These are phyloP conservation scores for Apeltes quadracus DNA, from an alignment of 2,113 vertebrate genomes.

Conservation along the genomic window DNA sequence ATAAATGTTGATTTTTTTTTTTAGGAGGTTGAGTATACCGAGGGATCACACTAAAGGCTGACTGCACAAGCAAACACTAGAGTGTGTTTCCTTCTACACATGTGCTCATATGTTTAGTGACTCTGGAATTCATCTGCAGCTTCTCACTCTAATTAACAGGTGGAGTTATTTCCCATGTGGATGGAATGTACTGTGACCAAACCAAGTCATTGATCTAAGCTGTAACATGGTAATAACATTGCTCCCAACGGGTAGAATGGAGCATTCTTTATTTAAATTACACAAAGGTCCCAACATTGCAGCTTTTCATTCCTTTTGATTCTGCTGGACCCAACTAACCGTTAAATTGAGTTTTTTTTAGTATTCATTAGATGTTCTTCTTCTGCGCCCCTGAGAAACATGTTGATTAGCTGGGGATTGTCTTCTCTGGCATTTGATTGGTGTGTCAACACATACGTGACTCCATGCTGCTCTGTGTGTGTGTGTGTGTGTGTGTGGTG, in stretches of 20 bases:
- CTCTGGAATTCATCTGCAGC: background rate
- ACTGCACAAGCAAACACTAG: background rate
- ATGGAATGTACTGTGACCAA: conserved; percentile 60
- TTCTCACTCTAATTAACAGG: conserved; percentile 55
- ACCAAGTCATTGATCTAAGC: conserved; percentile 48
- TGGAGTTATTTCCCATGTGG: conserved; percentile 55
- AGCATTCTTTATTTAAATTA: conserved; percentile 68
- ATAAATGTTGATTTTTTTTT: no score
- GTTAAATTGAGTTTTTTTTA: conserved; percentile 43
- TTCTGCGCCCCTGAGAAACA: conserved; percentile 1
- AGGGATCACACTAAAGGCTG: background rate
- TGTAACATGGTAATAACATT: conserved; percentile 63
- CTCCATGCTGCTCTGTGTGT: conserved; percentile 12
- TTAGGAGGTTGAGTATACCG: background rate
- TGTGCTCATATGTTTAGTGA: conserved; percentile 4
- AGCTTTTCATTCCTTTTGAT: conserved; percentile 5
- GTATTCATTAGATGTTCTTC: conserved; percentile 38
- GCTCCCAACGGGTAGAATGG: conserved; percentile 61
- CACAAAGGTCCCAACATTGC: conserved; percentile 33
- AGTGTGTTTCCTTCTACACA: background rate
- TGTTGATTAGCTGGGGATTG: conserved; percentile 26
- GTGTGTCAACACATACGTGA: conserved; percentile 12
- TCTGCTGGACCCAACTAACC: conserved; percentile 2
- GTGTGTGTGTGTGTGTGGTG: conserved; percentile 22
- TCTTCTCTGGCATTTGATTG: conserved; percentile 15